Evolutionary conservation across 2,113 vertebrate species (phyloP).

Genomic region (Fregata magnificens): DNA sequence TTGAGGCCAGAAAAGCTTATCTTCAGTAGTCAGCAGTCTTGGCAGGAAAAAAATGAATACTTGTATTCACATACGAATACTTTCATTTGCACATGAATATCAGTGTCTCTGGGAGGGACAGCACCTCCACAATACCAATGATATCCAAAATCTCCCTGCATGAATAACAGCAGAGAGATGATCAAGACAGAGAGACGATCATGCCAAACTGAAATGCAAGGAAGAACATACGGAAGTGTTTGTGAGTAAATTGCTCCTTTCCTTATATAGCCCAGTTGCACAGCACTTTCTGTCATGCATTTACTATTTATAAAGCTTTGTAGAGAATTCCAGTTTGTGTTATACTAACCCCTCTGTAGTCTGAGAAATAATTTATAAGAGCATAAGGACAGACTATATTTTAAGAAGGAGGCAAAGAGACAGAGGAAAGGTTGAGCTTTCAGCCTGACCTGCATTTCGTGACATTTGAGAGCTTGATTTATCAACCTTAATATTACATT

Average conservation of each 20-base stretch:
- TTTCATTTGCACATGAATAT: neutral
- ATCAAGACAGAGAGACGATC: neutral
- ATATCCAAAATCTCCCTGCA: neutral
- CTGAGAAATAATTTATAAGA: neutral
- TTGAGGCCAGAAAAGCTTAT: neutral
- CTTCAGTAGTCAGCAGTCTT: neutral
- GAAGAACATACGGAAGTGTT: neutral
- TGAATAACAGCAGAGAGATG: neutral
- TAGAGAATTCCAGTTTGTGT: neutral
- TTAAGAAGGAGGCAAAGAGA: neutral
- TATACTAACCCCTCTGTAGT: neutral
- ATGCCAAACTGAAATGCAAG: neutral
- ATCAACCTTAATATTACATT: slow-evolving; percentile 14
- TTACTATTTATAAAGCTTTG: neutral
- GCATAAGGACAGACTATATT: neutral
- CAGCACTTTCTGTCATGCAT: neutral
- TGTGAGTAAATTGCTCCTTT: neutral
- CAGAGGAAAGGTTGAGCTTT: neutral
- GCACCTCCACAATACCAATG: neutral
- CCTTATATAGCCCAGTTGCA: neutral
- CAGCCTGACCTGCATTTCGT: neutral
- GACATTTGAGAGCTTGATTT: slow-evolving; percentile 21
- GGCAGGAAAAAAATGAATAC: neutral
- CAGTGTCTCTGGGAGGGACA: neutral
- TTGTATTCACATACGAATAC: neutral